These are phyloP conservation scores for Eptatretus atami DNA, from an alignment of 2,797 vertebrate genomes.

Conservation along the genomic window DNA sequence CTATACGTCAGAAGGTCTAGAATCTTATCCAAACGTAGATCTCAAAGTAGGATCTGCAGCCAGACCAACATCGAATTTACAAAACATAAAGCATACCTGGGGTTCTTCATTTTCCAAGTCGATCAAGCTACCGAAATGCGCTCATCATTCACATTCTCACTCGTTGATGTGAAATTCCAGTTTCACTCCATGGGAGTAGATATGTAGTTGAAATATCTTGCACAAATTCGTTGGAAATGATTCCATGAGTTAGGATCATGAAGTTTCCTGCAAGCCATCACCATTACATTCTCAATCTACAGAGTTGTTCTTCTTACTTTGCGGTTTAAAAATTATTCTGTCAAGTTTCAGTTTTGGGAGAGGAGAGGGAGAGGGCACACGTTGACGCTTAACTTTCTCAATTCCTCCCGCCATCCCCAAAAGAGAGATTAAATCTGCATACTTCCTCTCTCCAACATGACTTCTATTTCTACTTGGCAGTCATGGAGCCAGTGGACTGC, in stretches of 20 bases:
- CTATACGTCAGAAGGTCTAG: background rate
- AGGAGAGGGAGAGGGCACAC: too few species aligned
- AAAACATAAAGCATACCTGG: background rate
- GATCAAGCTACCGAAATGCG: background rate
- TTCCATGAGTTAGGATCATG: slow-evolving; percentile 53
- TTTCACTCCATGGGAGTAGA: slow-evolving; percentile 92
- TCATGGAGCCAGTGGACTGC: too few species aligned
- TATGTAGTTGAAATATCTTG: slow-evolving; percentile 72
- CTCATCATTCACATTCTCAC: slow-evolving; percentile 15
- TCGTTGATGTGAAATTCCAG: slow-evolving; percentile 91
- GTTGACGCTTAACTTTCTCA: too few species aligned
- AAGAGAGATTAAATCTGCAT: too few species aligned
- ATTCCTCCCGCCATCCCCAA: too few species aligned
- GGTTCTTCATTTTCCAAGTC: background rate
- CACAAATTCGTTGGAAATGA: slow-evolving; percentile 64
- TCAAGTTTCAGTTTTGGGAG: too few species aligned
- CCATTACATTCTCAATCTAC: background rate
- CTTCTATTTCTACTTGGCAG: too few species aligned
- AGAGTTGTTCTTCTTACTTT: too few species aligned
- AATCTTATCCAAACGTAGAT: slow-evolving; percentile 2
- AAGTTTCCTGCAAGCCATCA: slow-evolving; percentile 29
- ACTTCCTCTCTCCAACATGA: too few species aligned
- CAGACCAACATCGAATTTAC: background rate
- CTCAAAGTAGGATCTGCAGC: background rate
- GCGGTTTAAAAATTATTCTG: too few species aligned